Base-by-base conservation (phyloP, 2,888 invertebrate genomes). In the Tetranychus piercei region DNA sequence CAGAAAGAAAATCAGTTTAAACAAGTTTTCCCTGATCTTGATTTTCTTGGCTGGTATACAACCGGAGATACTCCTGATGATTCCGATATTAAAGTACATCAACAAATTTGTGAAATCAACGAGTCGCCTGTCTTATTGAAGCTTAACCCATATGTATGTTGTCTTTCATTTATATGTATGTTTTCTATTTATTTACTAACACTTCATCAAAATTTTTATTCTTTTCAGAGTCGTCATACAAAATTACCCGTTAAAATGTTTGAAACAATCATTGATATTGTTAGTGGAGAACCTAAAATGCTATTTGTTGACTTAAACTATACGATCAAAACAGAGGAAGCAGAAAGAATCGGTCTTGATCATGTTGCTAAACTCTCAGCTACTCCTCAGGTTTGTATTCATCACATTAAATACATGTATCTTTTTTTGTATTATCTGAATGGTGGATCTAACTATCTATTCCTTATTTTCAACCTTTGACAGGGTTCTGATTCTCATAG, bases 31-130 rank as follows among this genome's bases (percentile, higher is more conserved):
- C 94, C 94, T 80, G 95, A 96, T 80, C 88, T 99, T 88, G 96
- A 97, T 81, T 94, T 97, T 81, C 87, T 99, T 77, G 99, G 99
- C 0, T 97, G 96, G 95, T 99, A 99, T 81, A 94, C 94, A 34
- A 94, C 94, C 6, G 96, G 96, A 6, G 92, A 92, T 77, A 76
- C 79, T 11, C 93, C 94, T 0, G 88, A 88, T 71, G 89, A 89
- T 76, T 86, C 87, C 64, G 96, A 96, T 80, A 92, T 96, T 74
- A 90, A 90, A 81, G 88, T 96, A 45, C 96, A 97, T 81, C 89
- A 91, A 82, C 95, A 96, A 84, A 91, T 96, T 75, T 94, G 94
- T 83, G 91, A 92, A 82, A 93, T 96, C 75, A 93, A 95, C 81
- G 96, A 96, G 83, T 94, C 94, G 80, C 95, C 95, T 11, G 90